Conservation (phyloP, 2,113 vertebrate species). For the Pomatostomus ruficeps region DNA sequence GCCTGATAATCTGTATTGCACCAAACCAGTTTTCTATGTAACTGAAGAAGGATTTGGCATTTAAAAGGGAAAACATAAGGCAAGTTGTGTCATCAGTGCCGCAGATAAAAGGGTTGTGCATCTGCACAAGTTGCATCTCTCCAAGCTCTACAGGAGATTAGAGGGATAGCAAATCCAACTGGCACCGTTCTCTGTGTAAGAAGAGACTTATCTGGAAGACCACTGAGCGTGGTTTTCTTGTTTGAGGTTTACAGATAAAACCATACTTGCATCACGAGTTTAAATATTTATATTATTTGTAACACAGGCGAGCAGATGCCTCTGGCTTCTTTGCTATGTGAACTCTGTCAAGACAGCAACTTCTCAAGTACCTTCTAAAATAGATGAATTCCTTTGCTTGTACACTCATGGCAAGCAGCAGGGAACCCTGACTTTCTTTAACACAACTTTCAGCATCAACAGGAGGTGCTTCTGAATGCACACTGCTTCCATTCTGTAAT, state of each 20-base stretch:
- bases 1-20: background rate
- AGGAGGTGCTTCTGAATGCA: background rate
- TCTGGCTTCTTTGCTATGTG: background rate
- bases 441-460: background rate
- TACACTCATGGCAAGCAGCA: background rate
- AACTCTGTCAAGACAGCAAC: background rate
- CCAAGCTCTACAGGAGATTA: background rate
- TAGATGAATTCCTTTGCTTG: background rate
- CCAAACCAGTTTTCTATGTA: background rate
- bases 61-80: background rate
- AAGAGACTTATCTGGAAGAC: background rate
- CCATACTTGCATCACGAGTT: background rate
- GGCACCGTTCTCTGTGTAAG: background rate
- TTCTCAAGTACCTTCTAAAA: background rate
- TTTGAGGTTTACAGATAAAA: background rate
- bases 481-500: background rate
- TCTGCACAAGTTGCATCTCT: background rate
- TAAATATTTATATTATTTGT: background rate
- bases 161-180: background rate
- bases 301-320: background rate
- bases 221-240: background rate
- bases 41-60: background rate
- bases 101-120: background rate
- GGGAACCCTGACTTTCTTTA: background rate
- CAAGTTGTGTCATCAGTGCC: background rate